Evolutionary conservation across 2,113 vertebrate genomes (phyloP), one percentile per base, ranked within the genome.

Genomic region (Dinomys branickii): DNA sequence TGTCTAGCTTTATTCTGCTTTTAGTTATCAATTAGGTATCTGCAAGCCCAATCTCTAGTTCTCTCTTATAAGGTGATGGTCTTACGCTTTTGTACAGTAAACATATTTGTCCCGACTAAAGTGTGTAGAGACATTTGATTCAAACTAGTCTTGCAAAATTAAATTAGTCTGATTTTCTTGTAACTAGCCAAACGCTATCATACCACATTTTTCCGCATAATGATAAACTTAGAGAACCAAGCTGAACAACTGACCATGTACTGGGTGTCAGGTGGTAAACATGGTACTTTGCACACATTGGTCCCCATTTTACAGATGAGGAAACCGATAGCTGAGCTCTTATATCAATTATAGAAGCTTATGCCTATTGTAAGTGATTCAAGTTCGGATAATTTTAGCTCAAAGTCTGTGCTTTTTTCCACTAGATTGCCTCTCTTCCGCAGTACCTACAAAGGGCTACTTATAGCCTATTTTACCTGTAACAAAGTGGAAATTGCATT

Each of bases 401-500:
- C 81, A 94, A 78, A 95, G 77, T 22, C 41, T 82, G 0, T 78
- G 58, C 9, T 83, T 94, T 85, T 96, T 88, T 61, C 50, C 8
- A 47, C 19, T 78, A 56, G 26, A 94, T n/a, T 56, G 77, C 30
- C 33, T 59, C 35, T 88, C 7, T 88, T 63, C 65, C 52, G 69
- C 30, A 77, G 71, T n/a, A 78, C 52, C 88, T 88, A 92, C 77
- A 95, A 94, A 96, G 28, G 44, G 58, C 69, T 94, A 83, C 97
- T 94, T 90, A 83, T 0, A 90, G 88, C 47, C 50, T 47, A 88
- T 88, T 95, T 95, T 69, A 44, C 71, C 94, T 82, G 35, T 35
- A 88, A 95, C 69, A 95, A 96, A 94, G 41, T 35, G n/a, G 33
- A 85, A 94, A 95, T 89, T 77, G 41, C 69, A 47, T 90, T 92